phyloP scores from a whole-genome alignment of 1,140 invertebrate genomes.

The Mizuhopecten yessoensis region DNA sequence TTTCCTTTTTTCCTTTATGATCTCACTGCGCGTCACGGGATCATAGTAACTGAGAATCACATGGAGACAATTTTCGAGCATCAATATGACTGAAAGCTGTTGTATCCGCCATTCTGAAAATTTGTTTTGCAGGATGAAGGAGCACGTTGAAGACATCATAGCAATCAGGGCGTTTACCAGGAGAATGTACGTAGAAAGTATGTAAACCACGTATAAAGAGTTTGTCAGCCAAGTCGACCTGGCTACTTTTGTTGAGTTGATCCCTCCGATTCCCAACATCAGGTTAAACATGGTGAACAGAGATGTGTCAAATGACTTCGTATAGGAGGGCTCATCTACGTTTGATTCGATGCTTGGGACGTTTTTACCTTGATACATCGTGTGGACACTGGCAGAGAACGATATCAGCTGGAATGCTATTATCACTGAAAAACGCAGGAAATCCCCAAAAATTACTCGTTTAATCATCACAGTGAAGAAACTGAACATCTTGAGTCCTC shows the following conservation, averaged over 20 bases:
- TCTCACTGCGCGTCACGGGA: neutral
- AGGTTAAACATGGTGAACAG: conserved; percentile 72
- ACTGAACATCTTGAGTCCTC: conserved; percentile 69
- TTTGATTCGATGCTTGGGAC: neutral
- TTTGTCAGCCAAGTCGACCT: conserved; percentile 68
- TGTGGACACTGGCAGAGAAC: conserved; percentile 66
- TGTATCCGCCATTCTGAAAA: conserved; percentile 67
- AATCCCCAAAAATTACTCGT: conserved; percentile 71
- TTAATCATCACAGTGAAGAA: conserved; percentile 75
- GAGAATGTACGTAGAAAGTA: conserved; percentile 69
- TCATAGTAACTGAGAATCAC: neutral
- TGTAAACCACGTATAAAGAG: conserved; percentile 68
- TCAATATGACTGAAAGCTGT: conserved; percentile 67
- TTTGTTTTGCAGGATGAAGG: conserved; percentile 64
- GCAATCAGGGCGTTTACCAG: conserved; percentile 74
- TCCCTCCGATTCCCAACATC: conserved; percentile 71
- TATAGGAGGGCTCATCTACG: neutral
- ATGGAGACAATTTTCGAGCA: conserved; percentile 68
- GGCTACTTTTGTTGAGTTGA: conserved; percentile 64
- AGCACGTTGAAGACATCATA: conserved; percentile 75
- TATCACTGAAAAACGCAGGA: conserved; percentile 69
- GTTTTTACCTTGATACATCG: conserved; percentile 63
- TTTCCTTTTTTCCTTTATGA: neutral
- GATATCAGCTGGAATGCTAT: conserved; percentile 66
- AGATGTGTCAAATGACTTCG: conserved; percentile 6